Conservation (phyloP, 2,888 invertebrate genomes). For the Aspidiotus rigidus region DNA sequence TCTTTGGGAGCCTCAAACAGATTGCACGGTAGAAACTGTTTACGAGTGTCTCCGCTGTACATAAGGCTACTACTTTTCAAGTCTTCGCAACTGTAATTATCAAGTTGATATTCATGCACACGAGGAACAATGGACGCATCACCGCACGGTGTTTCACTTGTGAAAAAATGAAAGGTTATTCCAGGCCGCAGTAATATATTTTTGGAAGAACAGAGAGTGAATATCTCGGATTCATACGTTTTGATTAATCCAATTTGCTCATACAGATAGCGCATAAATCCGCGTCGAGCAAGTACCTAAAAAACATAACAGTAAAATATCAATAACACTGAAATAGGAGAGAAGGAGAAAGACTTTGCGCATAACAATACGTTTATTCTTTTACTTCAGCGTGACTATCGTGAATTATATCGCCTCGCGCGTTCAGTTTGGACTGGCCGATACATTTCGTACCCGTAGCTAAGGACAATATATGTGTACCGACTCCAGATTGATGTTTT, state of each 20-base stretch:
- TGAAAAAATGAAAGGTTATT: slow-evolving; percentile 70
- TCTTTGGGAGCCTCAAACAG: not conserved
- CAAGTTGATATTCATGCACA: not conserved
- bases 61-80: not conserved
- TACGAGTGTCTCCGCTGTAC: not conserved
- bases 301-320: slow-evolving; percentile 17
- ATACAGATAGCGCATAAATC: slow-evolving; percentile 67
- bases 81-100: not conserved
- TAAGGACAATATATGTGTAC: slow-evolving; percentile 60
- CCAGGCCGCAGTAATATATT: slow-evolving; percentile 50
- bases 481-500: slow-evolving; percentile 40
- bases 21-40: not conserved
- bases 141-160: slow-evolving; percentile 84
- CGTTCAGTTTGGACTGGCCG: slow-evolving; percentile 55
- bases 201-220: not conserved
- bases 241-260: slow-evolving; percentile 49
- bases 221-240: slow-evolving; percentile 38
- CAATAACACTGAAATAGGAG: not conserved
- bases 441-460: slow-evolving; percentile 90
- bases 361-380: not conserved
- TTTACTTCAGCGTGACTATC: slow-evolving; percentile 81
- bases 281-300: slow-evolving; percentile 63
- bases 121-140: slow-evolving; percentile 75
- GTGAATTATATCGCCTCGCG: slow-evolving; percentile 62
- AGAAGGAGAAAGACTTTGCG: not conserved